These are phyloP conservation scores for Catharus fuscescens DNA, from an alignment of 2,113 vertebrate genomes.

Conservation along the genomic window DNA sequence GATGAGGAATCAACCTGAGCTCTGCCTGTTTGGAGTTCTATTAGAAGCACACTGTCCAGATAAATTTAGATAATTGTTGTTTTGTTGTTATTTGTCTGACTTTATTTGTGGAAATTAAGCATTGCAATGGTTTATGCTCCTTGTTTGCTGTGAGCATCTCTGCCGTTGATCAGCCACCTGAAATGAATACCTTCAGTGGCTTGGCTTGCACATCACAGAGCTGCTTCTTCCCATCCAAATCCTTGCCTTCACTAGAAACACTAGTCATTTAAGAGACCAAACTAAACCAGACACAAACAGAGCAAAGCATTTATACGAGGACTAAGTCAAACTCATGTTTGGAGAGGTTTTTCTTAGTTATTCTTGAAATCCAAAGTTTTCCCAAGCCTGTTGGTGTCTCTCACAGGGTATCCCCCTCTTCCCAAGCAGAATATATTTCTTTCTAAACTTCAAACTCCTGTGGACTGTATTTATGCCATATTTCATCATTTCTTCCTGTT, in stretches of 20 bases:
- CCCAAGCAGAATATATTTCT: not conserved
- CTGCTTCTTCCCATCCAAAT: not conserved
- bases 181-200: fast-evolving
- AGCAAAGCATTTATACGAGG: not conserved
- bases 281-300: not conserved
- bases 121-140: not conserved
- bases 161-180: not conserved
- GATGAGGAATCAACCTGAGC: not conserved
- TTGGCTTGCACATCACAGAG: not conserved
- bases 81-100: not conserved
- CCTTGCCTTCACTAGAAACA: not conserved
- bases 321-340: not conserved
- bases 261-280: not conserved
- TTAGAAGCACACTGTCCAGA: not conserved
- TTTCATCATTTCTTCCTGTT: not conserved
- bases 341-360: not conserved
- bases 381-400: not conserved
- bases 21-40: not conserved
- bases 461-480: not conserved
- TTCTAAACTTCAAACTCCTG: not conserved
- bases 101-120: not conserved
- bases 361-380: not conserved
- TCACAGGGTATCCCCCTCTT: not conserved
- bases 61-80: not conserved
- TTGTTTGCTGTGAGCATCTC: not conserved